Conservation (phyloP, 2,113 vertebrate genomes). For the Gymnocephalus cernua region DNA sequence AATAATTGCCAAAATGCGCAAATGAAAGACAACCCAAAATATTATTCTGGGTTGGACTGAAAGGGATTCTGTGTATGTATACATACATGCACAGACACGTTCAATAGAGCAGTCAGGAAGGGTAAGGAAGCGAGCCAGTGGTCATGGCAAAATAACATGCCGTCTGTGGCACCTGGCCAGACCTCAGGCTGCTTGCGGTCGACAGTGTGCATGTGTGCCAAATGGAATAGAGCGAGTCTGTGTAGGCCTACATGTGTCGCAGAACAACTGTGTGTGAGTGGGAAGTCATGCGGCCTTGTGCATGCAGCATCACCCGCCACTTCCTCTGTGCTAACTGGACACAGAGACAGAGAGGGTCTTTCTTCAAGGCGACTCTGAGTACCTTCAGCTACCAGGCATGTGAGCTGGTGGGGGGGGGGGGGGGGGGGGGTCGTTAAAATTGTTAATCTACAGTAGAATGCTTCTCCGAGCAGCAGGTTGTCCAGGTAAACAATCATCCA, state of each 20-base stretch:
- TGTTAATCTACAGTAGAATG: not conserved
- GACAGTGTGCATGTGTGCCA: constrained; percentile 14
- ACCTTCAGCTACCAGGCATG: constrained; percentile 12
- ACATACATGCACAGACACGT: not conserved
- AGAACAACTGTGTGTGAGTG: constrained; percentile 35
- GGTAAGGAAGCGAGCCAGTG: constrained; percentile 45
- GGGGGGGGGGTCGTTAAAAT: no score
- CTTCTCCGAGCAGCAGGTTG: not conserved
- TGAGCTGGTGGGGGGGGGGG: not conserved
- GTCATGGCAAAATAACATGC: constrained; percentile 54
- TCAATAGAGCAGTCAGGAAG: constrained; percentile 38
- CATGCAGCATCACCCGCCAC: constrained; percentile 42
- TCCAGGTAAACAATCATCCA: not conserved
- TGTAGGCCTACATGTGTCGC: constrained; percentile 20
- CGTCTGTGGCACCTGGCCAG: constrained; percentile 54
- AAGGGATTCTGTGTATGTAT: not conserved
- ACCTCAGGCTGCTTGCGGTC: constrained; percentile 14
- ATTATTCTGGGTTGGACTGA: not conserved
- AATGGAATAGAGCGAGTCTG: constrained; percentile 47
- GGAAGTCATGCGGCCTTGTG: constrained; percentile 65
- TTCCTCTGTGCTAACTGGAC: constrained; percentile 44
- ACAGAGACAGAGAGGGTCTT: constrained; percentile 61
- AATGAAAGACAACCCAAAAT: not conserved
- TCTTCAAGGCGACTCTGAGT: constrained; percentile 48
- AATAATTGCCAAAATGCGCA: not conserved